These are phyloP conservation scores for Diplodus puntazzo DNA, from an alignment of 2,797 vertebrate genomes.

Conservation along the genomic window DNA sequence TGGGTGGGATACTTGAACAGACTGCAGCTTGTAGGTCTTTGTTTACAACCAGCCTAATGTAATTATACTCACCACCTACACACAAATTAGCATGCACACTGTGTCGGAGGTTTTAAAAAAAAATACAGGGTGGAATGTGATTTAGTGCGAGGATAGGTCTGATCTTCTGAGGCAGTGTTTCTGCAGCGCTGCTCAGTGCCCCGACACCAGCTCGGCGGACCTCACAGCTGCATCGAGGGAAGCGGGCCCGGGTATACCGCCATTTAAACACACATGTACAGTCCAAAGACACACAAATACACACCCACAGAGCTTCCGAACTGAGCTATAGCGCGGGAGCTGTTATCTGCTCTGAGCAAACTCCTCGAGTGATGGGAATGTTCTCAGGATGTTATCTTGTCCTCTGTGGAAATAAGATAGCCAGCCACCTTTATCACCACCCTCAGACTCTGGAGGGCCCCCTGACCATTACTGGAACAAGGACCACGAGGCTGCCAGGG, in stretches of 20 bases:
- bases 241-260: conserved; percentile 3
- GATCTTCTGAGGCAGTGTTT: conserved; percentile 54
- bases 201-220: conserved; percentile 12
- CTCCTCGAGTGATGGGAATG: conserved; percentile 78
- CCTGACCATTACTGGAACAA: conserved; percentile 72
- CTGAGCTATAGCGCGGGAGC: conserved; percentile 52
- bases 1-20: conserved; percentile 62
- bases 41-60: conserved; percentile 76
- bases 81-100: conserved; percentile 75
- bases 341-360: conserved; percentile 80
- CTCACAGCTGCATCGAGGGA: conserved; percentile 27
- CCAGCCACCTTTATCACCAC: conserved; percentile 74
- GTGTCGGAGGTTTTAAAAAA: conserved; percentile 58
- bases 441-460: conserved; percentile 70
- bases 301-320: conserved; percentile 31
- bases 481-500: conserved; percentile 61
- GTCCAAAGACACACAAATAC: conserved; percentile 35
- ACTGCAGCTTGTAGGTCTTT: conserved; percentile 72
- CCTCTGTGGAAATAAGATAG: conserved; percentile 81
- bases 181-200: conserved; percentile 14
- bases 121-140: conserved; percentile 65
- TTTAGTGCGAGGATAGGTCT: conserved; percentile 55
- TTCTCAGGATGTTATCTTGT: conserved; percentile 83
- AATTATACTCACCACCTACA: conserved; percentile 82
- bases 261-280: conserved; percentile 43